These are phyloP conservation scores for Micromesistius poutassou DNA, from an alignment of 2,797 vertebrate species.

Conservation along the genomic window DNA sequence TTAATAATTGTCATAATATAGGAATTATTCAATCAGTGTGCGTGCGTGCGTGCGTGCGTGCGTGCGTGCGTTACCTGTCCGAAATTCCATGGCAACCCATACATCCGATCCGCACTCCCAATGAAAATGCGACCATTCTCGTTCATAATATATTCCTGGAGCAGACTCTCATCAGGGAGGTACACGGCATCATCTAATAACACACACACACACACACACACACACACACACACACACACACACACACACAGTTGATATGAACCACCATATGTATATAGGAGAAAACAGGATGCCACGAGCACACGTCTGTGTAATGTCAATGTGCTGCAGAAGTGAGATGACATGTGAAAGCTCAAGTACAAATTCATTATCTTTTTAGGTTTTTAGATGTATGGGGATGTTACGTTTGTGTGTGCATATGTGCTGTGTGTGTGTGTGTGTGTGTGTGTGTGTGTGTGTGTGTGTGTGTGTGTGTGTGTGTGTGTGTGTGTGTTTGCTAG, in stretches of 20 bases:
- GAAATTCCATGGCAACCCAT: slow-evolving; percentile 75
- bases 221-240: too few relatives aligned
- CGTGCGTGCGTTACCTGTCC: slow-evolving; percentile 76
- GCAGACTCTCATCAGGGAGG: slow-evolving; percentile 73
- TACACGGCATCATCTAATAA: slow-evolving; percentile 82
- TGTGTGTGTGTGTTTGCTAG: neutral
- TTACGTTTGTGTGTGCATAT: neutral
- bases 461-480: neutral
- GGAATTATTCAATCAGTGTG: neutral
- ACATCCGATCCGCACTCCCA: slow-evolving; percentile 74
- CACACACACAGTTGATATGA: neutral
- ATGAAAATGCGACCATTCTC: slow-evolving; percentile 81
- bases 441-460: neutral
- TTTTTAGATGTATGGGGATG: neutral
- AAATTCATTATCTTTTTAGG: too few relatives aligned
- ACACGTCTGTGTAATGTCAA: neutral
- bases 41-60: too few relatives aligned
- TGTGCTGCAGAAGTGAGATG: neutral
- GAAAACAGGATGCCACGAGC: too few relatives aligned
- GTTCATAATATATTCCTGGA: slow-evolving; percentile 85
- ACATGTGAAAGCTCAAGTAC: neutral
- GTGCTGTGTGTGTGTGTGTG: neutral
- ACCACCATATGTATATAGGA: neutral
- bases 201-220: slow-evolving; percentile 4
- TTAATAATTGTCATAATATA: neutral